phyloP scores from a whole-genome alignment of 2,113 vertebrate genomes.

The Triplophysa tibetana region DNA sequence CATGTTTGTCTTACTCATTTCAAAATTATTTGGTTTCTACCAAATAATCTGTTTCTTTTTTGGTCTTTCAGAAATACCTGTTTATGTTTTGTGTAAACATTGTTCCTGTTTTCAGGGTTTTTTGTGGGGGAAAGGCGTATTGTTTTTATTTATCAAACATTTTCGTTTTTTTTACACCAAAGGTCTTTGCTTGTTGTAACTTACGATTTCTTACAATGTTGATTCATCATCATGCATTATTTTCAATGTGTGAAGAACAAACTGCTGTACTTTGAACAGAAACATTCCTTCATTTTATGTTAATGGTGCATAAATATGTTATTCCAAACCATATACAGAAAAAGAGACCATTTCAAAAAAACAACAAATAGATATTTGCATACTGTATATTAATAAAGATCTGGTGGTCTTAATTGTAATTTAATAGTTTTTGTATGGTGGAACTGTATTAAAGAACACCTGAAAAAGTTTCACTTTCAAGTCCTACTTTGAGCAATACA shows the following conservation, averaged over 20 bases:
- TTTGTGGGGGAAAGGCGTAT: too few relatives aligned
- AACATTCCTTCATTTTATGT: constrained; percentile 33
- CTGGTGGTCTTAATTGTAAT: constrained; percentile 49
- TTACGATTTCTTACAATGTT: not conserved
- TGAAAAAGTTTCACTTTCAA: not conserved
- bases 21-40: not conserved
- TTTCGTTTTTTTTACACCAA: not conserved
- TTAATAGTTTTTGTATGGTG: not conserved
- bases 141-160: not conserved
- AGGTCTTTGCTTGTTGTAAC: not conserved
- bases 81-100: not conserved
- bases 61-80: not conserved
- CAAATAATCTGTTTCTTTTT: not conserved
- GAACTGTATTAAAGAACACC: constrained; percentile 35
- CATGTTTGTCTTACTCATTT: constrained; percentile 1
- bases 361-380: constrained; percentile 58
- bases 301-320: constrained; percentile 40
- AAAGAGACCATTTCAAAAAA: constrained; percentile 46
- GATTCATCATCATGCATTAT: not conserved
- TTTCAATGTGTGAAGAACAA: not conserved
- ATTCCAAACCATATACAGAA: constrained; percentile 41
- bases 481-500: not conserved
- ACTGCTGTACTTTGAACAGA: not conserved
- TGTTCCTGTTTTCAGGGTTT: not conserved
- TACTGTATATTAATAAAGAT: constrained; percentile 62